These are phyloP conservation scores for Dendrocincla fuliginosa DNA, from an alignment of 2,797 vertebrate genomes.

Conservation along the genomic window DNA sequence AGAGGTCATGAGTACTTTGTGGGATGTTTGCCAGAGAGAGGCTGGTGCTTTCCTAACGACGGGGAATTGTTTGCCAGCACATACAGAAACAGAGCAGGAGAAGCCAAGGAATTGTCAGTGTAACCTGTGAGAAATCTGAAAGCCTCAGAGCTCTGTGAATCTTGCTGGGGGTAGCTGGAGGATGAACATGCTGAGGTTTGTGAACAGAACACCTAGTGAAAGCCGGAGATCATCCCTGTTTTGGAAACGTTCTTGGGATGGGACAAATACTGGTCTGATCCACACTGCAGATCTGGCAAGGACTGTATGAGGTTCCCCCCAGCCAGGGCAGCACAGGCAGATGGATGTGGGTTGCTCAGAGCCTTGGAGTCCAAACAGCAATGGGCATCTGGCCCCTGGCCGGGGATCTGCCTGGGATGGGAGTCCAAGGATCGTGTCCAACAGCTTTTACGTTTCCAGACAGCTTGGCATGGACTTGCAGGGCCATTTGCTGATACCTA, in stretches of 20 bases:
- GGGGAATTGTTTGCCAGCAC: not conserved
- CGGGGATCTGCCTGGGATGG: not conserved
- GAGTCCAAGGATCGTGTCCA: not conserved
- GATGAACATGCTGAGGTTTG: not conserved
- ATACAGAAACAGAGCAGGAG: not conserved
- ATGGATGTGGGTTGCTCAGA: not conserved
- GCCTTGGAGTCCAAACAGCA: not conserved
- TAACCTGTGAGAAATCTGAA: not conserved
- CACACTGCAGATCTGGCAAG: not conserved
- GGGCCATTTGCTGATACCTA: not conserved
- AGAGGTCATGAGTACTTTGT: not conserved
- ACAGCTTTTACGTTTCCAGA: not conserved
- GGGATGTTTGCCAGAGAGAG: not conserved
- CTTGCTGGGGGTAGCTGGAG: not conserved
- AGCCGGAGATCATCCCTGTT: not conserved
- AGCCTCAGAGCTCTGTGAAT: not conserved
- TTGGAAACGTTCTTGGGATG: not conserved
- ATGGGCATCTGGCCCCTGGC: not conserved
- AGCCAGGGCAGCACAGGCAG: not conserved
- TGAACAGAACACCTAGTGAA: not conserved
- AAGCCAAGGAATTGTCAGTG: not conserved
- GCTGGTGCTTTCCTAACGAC: not conserved
- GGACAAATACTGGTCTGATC: not conserved
- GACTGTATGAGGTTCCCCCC: rapidly evolving
- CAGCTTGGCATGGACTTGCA: rapidly evolving